Percentiles rank a stretch among this genome's conserved stretches.
These are phyloP conservation scores for Crossaster papposus DNA, from an alignment of 53 echinoderm and acorn worm species.

Conservation along the genomic window DNA sequence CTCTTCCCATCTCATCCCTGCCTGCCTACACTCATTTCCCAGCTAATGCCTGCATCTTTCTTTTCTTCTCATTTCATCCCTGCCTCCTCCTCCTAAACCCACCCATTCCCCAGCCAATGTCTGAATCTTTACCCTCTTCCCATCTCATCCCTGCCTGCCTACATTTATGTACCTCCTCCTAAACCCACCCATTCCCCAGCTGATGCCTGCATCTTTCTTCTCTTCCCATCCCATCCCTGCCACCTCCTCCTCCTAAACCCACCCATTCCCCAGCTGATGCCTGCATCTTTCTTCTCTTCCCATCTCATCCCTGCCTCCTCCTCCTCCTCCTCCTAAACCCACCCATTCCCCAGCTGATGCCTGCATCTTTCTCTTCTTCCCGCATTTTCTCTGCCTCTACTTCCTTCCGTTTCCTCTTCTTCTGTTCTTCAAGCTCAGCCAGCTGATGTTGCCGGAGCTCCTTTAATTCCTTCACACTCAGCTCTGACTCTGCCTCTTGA, in stretches of 20 bases:
- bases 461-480: conserved; percentile 80
- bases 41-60: conserved; percentile 67
- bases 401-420: conserved; percentile 48
- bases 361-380: conserved; percentile 63
- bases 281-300: conserved; percentile 43
- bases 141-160: neutral
- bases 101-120: neutral
- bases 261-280: conserved; percentile 73
- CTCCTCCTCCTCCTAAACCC: neutral
- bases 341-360: conserved; percentile 85
- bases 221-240: neutral
- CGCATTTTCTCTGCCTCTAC: conserved; percentile 38
- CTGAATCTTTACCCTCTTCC: neutral
- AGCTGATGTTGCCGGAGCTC: conserved; percentile 78
- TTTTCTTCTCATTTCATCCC: conserved; percentile 48
- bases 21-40: conserved; percentile 54
- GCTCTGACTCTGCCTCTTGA: conserved; percentile 70
- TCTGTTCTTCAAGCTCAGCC: conserved; percentile 70
- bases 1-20: neutral
- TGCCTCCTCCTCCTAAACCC: neutral
- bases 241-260: neutral
- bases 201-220: too few relatives aligned
- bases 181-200: too few relatives aligned
- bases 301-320: neutral
- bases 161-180: too few relatives aligned